Evolutionary conservation across 2,888 invertebrate species (phyloP), one percentile per base, ranked within the genome.

Genomic region (Drosophila mimetica): DNA sequence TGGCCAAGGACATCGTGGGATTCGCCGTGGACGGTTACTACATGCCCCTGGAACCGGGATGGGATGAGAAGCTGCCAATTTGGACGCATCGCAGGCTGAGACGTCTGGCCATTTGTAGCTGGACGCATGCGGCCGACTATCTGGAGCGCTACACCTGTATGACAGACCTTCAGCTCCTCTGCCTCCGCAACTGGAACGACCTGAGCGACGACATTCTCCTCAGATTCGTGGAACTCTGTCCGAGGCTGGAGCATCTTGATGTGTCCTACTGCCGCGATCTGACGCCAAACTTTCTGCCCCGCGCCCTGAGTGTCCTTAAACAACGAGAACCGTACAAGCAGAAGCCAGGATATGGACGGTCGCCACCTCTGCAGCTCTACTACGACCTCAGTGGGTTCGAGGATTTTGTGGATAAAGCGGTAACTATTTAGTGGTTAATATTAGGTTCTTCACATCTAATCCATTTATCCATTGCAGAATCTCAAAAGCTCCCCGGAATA

Each of bases 1-100:
- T 84, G 39, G 79, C 83, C 2, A 22, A 73, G 1, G 44, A 70
- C 1, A 86, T 90, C 18, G 66, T 71, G 4, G 89, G 89, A 8
- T 61, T 90, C 8, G 88, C 89, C 1, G 81, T 90, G 2, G 90
- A 90, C 61, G 89, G 86, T 3, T 81, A 90, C 44, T 90, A 81
- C 22, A 79, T 90, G 79, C 90, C 89, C 2, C 22, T 81, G 7
- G 73, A 77, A 13, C 71, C 69, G 0, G 72, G 73, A 14, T 88
- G 89, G 88, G 87, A 86, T 48, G 59, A 57, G 0, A 28, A 79
- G 16, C 50, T 89, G 25, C 71, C 77, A 5, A 74, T 89, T 47
- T 81, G 78, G 77, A n/a, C 74, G 14, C 52, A 77, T 44, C 47
- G 52, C 0, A 86, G 87, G 20, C 64, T 90, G 0, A 74, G 77